These are phyloP conservation scores for Neogale vison DNA, from an alignment of 2,113 vertebrate genomes.

Conservation along the genomic window DNA sequence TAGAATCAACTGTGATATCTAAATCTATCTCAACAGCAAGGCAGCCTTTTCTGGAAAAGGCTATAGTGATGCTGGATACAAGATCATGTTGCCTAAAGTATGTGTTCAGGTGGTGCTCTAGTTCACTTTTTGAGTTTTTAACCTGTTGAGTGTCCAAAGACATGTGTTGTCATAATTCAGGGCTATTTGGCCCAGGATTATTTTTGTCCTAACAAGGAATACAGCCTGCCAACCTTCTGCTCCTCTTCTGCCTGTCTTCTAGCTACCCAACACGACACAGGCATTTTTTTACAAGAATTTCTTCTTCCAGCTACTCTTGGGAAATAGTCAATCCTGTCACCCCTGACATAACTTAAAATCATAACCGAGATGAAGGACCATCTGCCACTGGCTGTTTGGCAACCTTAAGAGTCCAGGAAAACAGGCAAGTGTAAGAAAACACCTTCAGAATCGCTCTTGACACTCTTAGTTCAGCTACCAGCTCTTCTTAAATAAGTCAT, in stretches of 20 bases:
- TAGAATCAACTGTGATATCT: not conserved
- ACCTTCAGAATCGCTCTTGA: slow-evolving; percentile 55
- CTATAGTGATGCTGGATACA: not conserved
- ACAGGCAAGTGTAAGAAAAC: slow-evolving; percentile 41
- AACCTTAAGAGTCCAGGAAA: not conserved
- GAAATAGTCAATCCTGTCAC: not conserved
- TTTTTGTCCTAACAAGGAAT: not conserved
- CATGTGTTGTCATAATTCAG: not conserved
- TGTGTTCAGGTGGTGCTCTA: not conserved
- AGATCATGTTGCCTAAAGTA: not conserved
- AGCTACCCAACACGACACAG: not conserved
- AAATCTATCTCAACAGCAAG: not conserved
- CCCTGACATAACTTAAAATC: slow-evolving; percentile 31
- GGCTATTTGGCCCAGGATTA: not conserved
- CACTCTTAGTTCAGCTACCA: slow-evolving; percentile 13
- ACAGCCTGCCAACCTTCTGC: not conserved
- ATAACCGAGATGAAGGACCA: not conserved
- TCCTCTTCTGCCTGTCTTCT: not conserved
- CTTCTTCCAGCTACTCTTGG: not conserved
- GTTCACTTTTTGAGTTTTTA: not conserved
- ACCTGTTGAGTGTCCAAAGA: not conserved
- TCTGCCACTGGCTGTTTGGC: slow-evolving; percentile 30
- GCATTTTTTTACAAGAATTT: slow-evolving; percentile 1
- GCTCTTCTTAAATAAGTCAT: slow-evolving; percentile 64
- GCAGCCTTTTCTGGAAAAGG: not conserved